These are phyloP conservation scores for Cloeon dipterum DNA, from an alignment of 2,888 invertebrate species.

Conservation along the genomic window DNA sequence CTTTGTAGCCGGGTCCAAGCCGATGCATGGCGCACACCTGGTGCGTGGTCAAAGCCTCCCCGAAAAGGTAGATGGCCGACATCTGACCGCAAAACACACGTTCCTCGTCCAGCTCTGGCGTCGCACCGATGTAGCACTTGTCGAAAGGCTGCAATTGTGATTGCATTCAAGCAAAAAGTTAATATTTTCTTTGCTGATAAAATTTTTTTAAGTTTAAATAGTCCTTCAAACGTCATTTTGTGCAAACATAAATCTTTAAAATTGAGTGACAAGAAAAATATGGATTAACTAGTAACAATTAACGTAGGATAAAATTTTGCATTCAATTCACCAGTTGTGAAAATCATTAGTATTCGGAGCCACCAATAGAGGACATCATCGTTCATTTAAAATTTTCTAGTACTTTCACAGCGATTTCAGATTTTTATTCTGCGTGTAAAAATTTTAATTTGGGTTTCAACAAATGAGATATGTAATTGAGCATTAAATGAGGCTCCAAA, in stretches of 20 bases:
- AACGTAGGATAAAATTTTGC: no score
- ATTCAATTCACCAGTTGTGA: no score
- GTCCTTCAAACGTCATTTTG: neutral
- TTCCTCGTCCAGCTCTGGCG: conserved; percentile 89
- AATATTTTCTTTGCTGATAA: neutral
- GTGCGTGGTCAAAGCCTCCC: conserved; percentile 89
- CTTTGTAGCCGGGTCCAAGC: conserved; percentile 96
- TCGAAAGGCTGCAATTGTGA: conserved; percentile 82
- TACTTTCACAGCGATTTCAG: no score
- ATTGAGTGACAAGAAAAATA: neutral
- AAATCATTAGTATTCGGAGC: no score
- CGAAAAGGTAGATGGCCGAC: conserved; percentile 96
- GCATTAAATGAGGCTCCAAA: no score
- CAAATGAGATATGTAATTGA: no score
- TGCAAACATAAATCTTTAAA: neutral
- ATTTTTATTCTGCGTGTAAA: no score
- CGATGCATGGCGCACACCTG: conserved; percentile 98
- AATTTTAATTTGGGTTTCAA: no score
- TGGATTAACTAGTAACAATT: no score
- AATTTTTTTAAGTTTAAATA: no score
- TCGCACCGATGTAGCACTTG: conserved; percentile 97
- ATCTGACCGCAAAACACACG: conserved; percentile 98
- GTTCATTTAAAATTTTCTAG: no score
- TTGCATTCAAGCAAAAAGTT: conserved; percentile 9
- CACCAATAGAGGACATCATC: no score